Evolutionary conservation across 2,888 invertebrate genomes (phyloP).

Genomic region (Orgyia antiqua): DNA sequence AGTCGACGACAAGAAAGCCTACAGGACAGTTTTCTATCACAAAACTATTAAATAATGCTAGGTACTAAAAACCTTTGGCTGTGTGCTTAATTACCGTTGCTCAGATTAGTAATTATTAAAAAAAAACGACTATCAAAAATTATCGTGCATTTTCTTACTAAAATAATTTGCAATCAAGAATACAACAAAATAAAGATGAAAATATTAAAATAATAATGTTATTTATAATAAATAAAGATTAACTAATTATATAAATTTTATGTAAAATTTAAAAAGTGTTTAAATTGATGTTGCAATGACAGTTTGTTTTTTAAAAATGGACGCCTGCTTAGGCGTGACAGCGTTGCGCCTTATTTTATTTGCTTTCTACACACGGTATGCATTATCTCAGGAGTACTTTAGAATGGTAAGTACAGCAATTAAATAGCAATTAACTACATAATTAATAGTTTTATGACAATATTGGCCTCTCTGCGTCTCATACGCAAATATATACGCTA

Average conservation of each 20-base stretch:
- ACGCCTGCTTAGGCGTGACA: constrained; percentile 25
- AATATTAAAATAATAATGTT: constrained; percentile 13
- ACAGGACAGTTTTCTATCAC: constrained; percentile 55
- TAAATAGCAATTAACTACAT: constrained; percentile 11
- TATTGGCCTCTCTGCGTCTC: no score
- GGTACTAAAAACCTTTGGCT: constrained; percentile 14
- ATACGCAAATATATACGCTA: no score
- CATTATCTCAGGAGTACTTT: constrained; percentile 54
- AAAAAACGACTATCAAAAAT: constrained; percentile 26
- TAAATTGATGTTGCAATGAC: constrained; percentile 15
- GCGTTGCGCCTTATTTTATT: constrained; percentile 38
- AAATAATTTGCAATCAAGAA: background rate
- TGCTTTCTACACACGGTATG: constrained; percentile 65
- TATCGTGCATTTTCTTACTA: constrained; percentile 25
- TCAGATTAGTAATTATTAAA: constrained; percentile 11
- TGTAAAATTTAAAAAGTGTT: constrained; percentile 12
- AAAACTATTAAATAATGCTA: constrained; percentile 14
- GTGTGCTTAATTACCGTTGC: constrained; percentile 13
- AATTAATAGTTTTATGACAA: no score
- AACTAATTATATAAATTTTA: constrained; percentile 4
- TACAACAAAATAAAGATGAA: constrained; percentile 6
- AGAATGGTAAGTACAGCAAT: constrained; percentile 59
- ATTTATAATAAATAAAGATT: constrained; percentile 3
- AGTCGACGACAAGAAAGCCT: constrained; percentile 67
- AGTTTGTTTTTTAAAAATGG: constrained; percentile 41